Conservation (phyloP, 2,888 invertebrate species). For the Megaustenia siamemsis region DNA sequence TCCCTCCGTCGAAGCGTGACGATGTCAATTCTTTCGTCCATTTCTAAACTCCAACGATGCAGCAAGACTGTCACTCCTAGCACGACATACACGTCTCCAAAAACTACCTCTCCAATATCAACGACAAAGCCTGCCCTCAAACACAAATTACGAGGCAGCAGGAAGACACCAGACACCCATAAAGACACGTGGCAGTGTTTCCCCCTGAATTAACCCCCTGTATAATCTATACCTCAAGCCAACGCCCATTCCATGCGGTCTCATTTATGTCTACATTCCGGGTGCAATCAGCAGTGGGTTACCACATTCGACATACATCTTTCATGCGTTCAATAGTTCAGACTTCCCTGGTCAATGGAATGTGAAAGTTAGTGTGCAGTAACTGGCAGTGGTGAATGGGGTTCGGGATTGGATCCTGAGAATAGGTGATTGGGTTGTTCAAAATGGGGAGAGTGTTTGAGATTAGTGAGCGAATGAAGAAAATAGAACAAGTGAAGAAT, state of each 20-base stretch:
- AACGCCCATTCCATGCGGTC: neutral
- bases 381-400: neutral
- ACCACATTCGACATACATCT: neutral
- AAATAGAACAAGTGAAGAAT: too few species aligned
- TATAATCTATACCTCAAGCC: conserved; percentile 4
- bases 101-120: neutral
- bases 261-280: neutral
- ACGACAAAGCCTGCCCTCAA: neutral
- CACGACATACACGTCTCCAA: too few species aligned
- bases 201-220: conserved; percentile 11
- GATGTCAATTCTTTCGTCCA: too few species aligned
- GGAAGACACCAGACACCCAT: conserved; percentile 9
- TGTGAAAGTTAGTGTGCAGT: neutral
- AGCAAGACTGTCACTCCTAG: too few species aligned
- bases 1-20: too few species aligned
- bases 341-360: neutral
- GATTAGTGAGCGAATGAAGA: too few species aligned
- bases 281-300: neutral
- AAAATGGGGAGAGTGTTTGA: neutral
- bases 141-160: neutral
- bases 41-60: too few species aligned
- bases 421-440: too few species aligned
- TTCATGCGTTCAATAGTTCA: neutral
- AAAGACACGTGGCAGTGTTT: neutral
- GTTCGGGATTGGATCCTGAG: neutral